phyloP scores from a whole-genome alignment of 2,113 vertebrate species.

The Eublepharis macularius region DNA sequence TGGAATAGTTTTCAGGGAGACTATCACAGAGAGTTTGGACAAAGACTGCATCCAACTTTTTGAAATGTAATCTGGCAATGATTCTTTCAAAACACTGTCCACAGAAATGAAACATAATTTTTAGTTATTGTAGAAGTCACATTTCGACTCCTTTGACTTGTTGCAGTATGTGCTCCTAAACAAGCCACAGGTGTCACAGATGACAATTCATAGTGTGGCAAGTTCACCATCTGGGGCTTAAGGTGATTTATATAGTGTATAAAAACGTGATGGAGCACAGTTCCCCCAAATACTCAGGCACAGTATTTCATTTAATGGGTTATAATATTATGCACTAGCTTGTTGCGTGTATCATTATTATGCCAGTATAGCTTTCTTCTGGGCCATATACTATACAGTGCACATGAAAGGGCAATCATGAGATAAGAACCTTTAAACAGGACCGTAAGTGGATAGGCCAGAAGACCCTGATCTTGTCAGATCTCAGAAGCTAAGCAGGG shows the following conservation, averaged over 20 bases:
- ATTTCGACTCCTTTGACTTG: constrained; percentile 56
- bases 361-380: neutral
- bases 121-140: constrained; percentile 30
- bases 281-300: neutral
- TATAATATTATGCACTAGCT: neutral
- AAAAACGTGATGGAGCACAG: neutral
- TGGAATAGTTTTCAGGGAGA: neutral
- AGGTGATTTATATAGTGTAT: neutral
- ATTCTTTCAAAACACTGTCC: neutral
- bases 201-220: constrained; percentile 54
- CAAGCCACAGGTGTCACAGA: constrained; percentile 72
- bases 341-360: neutral
- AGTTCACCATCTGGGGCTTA: neutral
- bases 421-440: neutral
- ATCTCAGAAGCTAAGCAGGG: too few species aligned
- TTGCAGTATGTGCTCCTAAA: constrained; percentile 73
- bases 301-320: neutral
- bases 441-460: too few species aligned
- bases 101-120: neutral
- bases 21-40: neutral
- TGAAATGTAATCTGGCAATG: neutral
- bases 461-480: too few species aligned
- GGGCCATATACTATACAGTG: neutral
- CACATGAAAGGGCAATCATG: neutral
- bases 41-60: neutral